These are phyloP conservation scores for Crossaster papposus DNA, from an alignment of 53 echinoderm and acorn worm species.

Conservation along the genomic window DNA sequence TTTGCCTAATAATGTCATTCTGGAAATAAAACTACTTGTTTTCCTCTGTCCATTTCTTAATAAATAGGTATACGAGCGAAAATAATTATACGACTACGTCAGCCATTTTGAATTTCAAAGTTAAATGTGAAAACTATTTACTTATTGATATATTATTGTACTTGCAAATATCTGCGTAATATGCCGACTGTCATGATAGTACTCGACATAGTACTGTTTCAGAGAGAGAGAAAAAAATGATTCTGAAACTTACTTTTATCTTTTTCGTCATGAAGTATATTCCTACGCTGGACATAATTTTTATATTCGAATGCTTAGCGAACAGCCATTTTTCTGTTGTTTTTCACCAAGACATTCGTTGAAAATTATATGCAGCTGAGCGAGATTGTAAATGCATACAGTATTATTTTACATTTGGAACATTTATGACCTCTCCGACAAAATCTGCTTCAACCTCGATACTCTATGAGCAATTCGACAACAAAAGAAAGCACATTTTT, in stretches of 20 bases:
- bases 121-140: neutral
- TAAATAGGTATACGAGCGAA: neutral
- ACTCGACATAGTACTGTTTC: constrained; percentile 2
- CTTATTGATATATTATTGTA: neutral
- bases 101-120: neutral
- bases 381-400: neutral
- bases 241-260: neutral
- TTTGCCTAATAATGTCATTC: neutral
- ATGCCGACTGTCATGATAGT: constrained; percentile 3
- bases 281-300: neutral
- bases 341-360: neutral
- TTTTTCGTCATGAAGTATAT: neutral
- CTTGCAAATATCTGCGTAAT: neutral
- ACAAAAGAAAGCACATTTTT: neutral
- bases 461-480: neutral
- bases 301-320: neutral
- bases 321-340: neutral
- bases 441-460: neutral
- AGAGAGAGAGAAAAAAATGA: neutral
- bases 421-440: neutral
- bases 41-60: neutral
- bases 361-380: neutral
- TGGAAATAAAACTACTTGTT: neutral
- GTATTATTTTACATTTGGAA: neutral
- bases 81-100: neutral